Evolutionary conservation across 2,888 invertebrate species (phyloP).

Genomic region (Meliscaeva auricollis): DNA sequence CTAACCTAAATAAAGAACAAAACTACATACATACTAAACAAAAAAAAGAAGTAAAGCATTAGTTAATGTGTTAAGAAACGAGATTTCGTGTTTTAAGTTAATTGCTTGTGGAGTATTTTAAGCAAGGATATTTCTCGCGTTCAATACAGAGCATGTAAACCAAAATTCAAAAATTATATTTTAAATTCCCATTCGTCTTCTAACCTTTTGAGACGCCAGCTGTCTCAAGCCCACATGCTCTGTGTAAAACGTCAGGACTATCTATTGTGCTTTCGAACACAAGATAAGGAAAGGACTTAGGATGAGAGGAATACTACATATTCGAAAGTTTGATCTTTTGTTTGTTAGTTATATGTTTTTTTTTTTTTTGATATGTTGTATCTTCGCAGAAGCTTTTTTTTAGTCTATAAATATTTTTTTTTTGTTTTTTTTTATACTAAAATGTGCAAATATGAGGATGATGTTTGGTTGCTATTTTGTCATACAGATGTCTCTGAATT

Average conservation of each 20-base stretch:
- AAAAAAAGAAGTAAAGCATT: conserved; percentile 53
- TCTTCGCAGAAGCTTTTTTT: conserved; percentile 30
- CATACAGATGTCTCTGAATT: conserved; percentile 99
- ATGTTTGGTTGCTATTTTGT: conserved; percentile 84
- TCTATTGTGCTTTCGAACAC: conserved; percentile 51
- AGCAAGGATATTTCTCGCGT: too few species aligned
- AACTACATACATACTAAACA: conserved; percentile 12
- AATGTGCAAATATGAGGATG: conserved; percentile 83
- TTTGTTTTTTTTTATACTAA: conserved; percentile 79
- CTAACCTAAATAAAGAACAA: conserved; percentile 61
- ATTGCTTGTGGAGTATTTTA: conserved; percentile 39
- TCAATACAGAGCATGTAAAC: too few species aligned
- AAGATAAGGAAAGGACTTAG: background rate
- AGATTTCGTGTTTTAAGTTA: conserved; percentile 47
- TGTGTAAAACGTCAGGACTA: too few species aligned
- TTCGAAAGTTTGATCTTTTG: background rate
- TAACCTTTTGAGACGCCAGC: too few species aligned
- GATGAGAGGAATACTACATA: conserved; percentile 17
- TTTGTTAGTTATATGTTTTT: background rate
- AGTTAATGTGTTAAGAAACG: conserved; percentile 39
- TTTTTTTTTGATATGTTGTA: conserved; percentile 62
- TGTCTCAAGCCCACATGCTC: too few species aligned
- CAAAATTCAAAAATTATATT: too few species aligned
- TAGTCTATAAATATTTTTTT: conserved; percentile 33
- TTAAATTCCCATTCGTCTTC: too few species aligned